Evolutionary conservation across 2,888 invertebrate species (phyloP).

Genomic region (Heliconius cydno): DNA sequence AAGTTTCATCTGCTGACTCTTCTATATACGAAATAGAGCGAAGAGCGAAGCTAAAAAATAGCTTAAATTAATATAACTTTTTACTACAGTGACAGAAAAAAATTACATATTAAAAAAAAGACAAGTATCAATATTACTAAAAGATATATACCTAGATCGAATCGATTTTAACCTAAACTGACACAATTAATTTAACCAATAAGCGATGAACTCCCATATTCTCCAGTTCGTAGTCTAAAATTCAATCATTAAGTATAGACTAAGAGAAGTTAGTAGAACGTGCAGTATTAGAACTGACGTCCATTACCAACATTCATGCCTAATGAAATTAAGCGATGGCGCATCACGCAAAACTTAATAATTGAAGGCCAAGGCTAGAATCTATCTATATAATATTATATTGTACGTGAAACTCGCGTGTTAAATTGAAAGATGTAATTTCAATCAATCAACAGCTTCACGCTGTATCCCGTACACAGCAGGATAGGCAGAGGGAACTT

Average conservation of each 20-base stretch:
- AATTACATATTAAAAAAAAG: too few species aligned
- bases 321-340: conserved; percentile 2
- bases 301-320: background rate
- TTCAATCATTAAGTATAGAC: background rate
- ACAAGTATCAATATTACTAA: too few species aligned
- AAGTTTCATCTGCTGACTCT: too few species aligned
- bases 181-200: too few species aligned
- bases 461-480: background rate
- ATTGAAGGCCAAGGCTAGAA: background rate
- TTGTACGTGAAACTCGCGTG: too few species aligned
- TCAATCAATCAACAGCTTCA: too few species aligned
- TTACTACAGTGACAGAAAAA: too few species aligned
- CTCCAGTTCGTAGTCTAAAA: background rate
- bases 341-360: conserved; percentile 9
- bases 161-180: background rate
- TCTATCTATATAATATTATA: too few species aligned
- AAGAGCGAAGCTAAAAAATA: too few species aligned
- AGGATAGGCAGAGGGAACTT: background rate
- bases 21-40: too few species aligned
- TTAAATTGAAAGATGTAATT: too few species aligned
- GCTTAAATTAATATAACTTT: too few species aligned
- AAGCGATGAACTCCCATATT: background rate
- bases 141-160: background rate
- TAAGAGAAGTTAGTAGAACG: background rate
- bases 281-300: background rate